Base-by-base conservation (phyloP, 2,113 vertebrate species). In the Eudyptes chrysolophus region DNA sequence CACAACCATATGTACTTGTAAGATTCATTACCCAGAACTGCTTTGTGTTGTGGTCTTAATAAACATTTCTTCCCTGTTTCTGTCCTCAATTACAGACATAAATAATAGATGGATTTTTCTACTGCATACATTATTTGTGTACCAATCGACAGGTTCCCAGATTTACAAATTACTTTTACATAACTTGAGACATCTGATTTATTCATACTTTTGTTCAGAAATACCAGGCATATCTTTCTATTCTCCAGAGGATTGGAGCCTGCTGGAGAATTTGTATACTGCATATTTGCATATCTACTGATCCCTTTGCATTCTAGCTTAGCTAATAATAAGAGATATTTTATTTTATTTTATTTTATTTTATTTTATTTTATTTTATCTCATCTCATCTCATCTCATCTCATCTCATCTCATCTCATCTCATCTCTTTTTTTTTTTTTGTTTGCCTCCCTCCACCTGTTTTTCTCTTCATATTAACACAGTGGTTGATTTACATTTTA, bases 401-500 rank as follows among this genome's bases (percentile, higher is more conserved):
- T 12, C 14, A 13, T 38, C 1, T 15, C 42, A 30, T n/a, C 14
- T 38, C 8, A 14, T 70, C 69, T 68, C 22, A 15, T 30, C 16
- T 12, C 18, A 13, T 38, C 1, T 15, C 10, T n/a, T 25, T 27
- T 34, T 42, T 46, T 46, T 46, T 44, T 17, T 46, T 8, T 44
- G 22, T 92, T 78, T 92, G 7, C 34, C 42, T 84, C 55, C 8
- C 22, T 70, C 38, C 65, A 52, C 78, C 48, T 87, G 48, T 78
- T 96, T 88, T 81, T 89, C 29, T 68, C 16, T 65, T 87, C 32
- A n/a, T 71, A 74, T 80, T 93, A 85, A 84, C 51, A 79, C 14
- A 57, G 48, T 61, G 11, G 30, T 48, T 87, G 70, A 96, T 98
- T 97, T 97, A 84, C 93, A 97, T 97, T 95, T 97, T 96, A 97